A percentile compares a stretch with the other conserved stretches of the same genome.
phyloP scores from a whole-genome alignment of 2,113 vertebrate genomes.

The Varanus salvator region DNA sequence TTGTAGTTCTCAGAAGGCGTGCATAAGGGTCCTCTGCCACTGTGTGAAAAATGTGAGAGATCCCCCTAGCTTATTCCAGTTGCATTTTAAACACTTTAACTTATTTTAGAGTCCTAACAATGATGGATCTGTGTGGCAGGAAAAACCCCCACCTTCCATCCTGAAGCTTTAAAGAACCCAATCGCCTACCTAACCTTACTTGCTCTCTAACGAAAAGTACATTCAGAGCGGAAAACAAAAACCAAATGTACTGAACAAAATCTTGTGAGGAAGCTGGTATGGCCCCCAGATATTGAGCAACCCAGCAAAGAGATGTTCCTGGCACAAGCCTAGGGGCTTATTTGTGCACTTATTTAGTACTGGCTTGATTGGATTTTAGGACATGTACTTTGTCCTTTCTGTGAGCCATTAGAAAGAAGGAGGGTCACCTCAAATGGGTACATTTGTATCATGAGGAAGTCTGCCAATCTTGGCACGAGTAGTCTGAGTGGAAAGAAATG shows the following conservation, averaged over 20 bases:
- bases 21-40: too few species aligned
- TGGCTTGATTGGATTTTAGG: background rate
- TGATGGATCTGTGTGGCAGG: background rate
- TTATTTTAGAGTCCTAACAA: background rate
- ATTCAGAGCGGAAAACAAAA: constrained; percentile 8
- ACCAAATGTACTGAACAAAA: background rate
- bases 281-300: background rate
- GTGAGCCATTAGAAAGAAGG: background rate
- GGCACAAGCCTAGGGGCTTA: background rate
- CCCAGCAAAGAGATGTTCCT: constrained; percentile 10
- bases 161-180: background rate
- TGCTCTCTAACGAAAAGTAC: background rate
- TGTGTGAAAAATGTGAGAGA: too few species aligned
- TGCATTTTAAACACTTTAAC: background rate
- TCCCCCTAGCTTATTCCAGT: background rate
- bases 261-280: background rate
- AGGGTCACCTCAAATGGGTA: background rate
- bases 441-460: background rate
- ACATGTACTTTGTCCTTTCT: background rate
- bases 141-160: background rate
- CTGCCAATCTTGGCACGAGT: background rate
- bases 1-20: too few species aligned
- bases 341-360: constrained; percentile 18
- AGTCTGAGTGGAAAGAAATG: background rate
- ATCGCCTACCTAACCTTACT: fast-evolving